Conservation (phyloP, 2,113 vertebrate genomes). For the Brachionichthys hirsutus region DNA sequence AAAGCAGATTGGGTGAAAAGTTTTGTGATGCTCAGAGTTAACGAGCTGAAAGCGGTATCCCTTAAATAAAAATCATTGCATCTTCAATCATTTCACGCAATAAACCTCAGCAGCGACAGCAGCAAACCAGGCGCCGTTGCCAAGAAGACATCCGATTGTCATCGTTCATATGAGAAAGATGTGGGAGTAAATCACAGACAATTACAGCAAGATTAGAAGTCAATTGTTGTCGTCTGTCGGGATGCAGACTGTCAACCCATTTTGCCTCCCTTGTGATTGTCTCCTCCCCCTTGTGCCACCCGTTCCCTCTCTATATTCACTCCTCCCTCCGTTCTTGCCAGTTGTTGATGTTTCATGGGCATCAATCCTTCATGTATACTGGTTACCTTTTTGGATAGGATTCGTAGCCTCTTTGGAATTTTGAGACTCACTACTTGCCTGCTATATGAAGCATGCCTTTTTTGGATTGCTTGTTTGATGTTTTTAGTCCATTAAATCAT, state of each 20-base stretch:
- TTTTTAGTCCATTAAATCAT: too few species aligned
- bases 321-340: too few species aligned
- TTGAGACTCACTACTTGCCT: too few species aligned
- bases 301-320: too few species aligned
- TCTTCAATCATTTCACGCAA: conserved; percentile 34
- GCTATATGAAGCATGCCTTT: too few species aligned
- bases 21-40: conserved; percentile 10
- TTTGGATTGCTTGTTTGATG: too few species aligned
- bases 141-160: conserved; percentile 30
- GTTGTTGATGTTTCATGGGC: too few species aligned
- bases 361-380: too few species aligned
- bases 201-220: conserved; percentile 15
- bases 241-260: not conserved
- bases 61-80: conserved; percentile 61
- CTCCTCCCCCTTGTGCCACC: too few species aligned
- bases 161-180: conserved; percentile 10
- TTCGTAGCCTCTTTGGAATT: too few species aligned
- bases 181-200: not conserved
- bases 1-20: not conserved
- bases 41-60: conserved; percentile 26
- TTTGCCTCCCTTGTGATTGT: too few species aligned
- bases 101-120: conserved; percentile 32
- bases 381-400: too few species aligned
- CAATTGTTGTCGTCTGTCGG: not conserved
- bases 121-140: conserved; percentile 5